These are phyloP conservation scores for Phytoseiulus persimilis DNA, from an alignment of 2,888 invertebrate species.

Conservation along the genomic window DNA sequence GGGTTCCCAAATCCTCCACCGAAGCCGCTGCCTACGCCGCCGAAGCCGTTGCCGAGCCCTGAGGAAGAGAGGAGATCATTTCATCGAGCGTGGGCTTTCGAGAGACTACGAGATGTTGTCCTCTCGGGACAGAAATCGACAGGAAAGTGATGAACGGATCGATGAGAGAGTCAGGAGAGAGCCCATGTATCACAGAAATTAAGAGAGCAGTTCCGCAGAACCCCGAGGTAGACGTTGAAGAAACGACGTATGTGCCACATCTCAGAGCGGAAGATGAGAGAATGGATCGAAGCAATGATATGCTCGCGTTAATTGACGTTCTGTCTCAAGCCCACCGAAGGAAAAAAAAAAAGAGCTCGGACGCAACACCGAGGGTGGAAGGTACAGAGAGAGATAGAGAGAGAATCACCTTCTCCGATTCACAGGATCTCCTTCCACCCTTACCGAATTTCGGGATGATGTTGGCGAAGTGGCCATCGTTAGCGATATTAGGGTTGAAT, in stretches of 20 bases:
- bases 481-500: conserved; percentile 28
- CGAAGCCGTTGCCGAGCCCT: not conserved
- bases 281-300: not conserved
- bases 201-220: not conserved
- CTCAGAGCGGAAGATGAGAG: not conserved
- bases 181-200: too few relatives aligned
- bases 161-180: too few relatives aligned
- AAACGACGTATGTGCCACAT: not conserved
- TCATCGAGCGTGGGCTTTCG: not conserved
- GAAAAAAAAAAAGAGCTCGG: not conserved
- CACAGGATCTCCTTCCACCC: not conserved
- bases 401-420: too few relatives aligned
- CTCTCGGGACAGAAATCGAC: not conserved
- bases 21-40: not conserved
- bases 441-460: conserved; percentile 21
- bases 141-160: too few relatives aligned
- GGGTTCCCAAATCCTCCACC: not conserved
- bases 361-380: not conserved
- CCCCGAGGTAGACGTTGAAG: not conserved
- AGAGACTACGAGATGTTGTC: not conserved
- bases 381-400: not conserved
- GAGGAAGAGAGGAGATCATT: not conserved
- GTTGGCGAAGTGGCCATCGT: conserved; percentile 35
- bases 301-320: not conserved
- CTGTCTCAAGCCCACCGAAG: not conserved